Evolutionary conservation across 1,140 invertebrate species (phyloP).

Genomic region (Lepidotrigona ventralis): DNA sequence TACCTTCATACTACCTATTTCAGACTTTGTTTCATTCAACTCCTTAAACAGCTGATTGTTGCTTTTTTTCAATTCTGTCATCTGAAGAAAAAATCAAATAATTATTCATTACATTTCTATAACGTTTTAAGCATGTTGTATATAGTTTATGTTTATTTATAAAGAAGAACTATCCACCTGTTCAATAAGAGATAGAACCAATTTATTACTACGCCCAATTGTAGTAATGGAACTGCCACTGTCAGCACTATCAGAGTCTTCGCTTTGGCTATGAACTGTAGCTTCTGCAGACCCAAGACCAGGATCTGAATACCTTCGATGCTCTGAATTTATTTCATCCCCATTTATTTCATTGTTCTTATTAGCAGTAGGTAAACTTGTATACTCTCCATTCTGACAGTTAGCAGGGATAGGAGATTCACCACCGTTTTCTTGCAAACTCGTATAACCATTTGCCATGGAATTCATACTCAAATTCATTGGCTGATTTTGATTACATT

Average conservation of each 20-base stretch:
- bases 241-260: conserved; percentile 74
- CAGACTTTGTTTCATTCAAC: conserved; percentile 79
- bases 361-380: conserved; percentile 80
- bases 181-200: conserved; percentile 79
- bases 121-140: not conserved
- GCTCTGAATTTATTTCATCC: conserved; percentile 74
- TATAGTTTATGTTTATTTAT: too few relatives aligned
- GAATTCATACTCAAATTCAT: conserved; percentile 50
- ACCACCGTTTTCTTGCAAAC: conserved; percentile 71
- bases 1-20: conserved; percentile 78
- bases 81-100: conserved; percentile 55
- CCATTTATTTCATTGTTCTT: conserved; percentile 63
- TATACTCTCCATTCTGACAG: conserved; percentile 77
- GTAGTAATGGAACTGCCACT: conserved; percentile 76
- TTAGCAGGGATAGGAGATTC: conserved; percentile 73
- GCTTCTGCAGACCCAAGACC: conserved; percentile 79
- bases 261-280: conserved; percentile 66
- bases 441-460: conserved; percentile 72
- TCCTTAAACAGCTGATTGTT: conserved; percentile 81
- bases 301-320: conserved; percentile 81
- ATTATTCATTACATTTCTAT: not conserved
- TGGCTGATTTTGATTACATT: conserved; percentile 51
- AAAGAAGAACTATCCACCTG: conserved; percentile 72
- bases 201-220: conserved; percentile 78
- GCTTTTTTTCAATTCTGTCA: conserved; percentile 79